These are phyloP conservation scores for Tiaroga cobitis DNA, from an alignment of 2,797 vertebrate genomes.

Conservation along the genomic window DNA sequence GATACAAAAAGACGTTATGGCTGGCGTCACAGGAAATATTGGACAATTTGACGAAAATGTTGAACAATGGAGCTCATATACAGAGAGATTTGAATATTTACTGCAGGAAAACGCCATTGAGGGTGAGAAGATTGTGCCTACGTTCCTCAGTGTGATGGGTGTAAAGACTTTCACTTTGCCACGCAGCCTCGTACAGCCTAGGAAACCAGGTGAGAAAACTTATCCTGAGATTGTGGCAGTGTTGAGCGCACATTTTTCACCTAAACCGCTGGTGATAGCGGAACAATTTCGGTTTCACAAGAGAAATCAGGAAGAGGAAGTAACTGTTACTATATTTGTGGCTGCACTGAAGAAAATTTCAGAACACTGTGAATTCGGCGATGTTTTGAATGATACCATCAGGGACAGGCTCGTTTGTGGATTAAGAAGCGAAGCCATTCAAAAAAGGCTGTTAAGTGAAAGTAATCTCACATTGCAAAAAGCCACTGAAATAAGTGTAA, in stretches of 20 bases:
- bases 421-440: background rate
- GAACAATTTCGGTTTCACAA: slow-evolving; percentile 46
- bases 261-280: background rate
- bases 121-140: background rate
- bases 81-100: background rate
- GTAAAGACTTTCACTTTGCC: background rate
- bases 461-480: slow-evolving; percentile 26
- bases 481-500: slow-evolving; percentile 3
- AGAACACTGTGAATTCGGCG: background rate
- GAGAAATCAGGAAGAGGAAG: slow-evolving; percentile 17
- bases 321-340: slow-evolving; percentile 14
- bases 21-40: background rate
- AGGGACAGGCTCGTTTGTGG: slow-evolving; percentile 8
- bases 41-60: background rate
- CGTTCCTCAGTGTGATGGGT: background rate
- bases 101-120: background rate
- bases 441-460: slow-evolving; percentile 16
- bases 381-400: background rate
- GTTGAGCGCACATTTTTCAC: background rate
- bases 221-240: background rate
- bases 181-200: background rate
- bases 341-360: slow-evolving; percentile 22
- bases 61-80: background rate
- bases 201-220: background rate
- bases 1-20: background rate